Base-by-base conservation (phyloP, 2,113 vertebrate genomes). In the Aramus guarauna region DNA sequence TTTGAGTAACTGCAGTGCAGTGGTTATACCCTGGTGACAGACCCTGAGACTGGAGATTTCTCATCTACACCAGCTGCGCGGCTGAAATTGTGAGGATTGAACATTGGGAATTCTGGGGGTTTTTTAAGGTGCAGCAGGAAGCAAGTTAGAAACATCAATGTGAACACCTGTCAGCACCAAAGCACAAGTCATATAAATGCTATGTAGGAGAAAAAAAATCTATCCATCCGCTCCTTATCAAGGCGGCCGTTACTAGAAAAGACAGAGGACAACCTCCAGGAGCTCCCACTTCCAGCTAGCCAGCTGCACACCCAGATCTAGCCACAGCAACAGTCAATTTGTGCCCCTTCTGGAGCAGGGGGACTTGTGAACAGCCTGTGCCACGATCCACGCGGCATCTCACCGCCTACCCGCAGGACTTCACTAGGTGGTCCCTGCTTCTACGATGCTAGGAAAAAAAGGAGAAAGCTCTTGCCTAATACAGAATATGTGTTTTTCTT, bases 21-120 rank as follows among this genome's bases (percentile, higher is more conserved):
- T 21, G 43, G 15, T 52, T 55, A 5, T 2, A 22, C 36, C 30
- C 74, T 27, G 27, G 32, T n/a, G 60, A 75, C 50, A 87, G 53
- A 67, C 9, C 50, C 66, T 0, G 3, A n/a, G 24, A 37, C 52
- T 12, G 5, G 16, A 34, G 27, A 52, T 27, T 50, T 37, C 85
- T 52, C 58, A 32, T 37, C 18, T 26, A 13, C 34, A 29, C 20
- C 62, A 59, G 1, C 58, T n/a, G 62, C 0, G 0, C 11, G 56
- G 29, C 74, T 80, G 39, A 72, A 43, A 41, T 19, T 74, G 59
- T 83, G 60, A 85, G 47, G 50, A 56, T 30, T 36, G 43, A 69
- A 60, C 29, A 7, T 2, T 36, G 26, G 62, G 58, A 64, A 56
- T 41, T 6, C 5, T 72, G 32, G 0, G 0, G 26, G 11, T 12